Percentiles rank a stretch among this genome's conserved stretches.
Evolutionary conservation across 2,888 invertebrate genomes (phyloP).

Genomic region (Ophion slaviceki): DNA sequence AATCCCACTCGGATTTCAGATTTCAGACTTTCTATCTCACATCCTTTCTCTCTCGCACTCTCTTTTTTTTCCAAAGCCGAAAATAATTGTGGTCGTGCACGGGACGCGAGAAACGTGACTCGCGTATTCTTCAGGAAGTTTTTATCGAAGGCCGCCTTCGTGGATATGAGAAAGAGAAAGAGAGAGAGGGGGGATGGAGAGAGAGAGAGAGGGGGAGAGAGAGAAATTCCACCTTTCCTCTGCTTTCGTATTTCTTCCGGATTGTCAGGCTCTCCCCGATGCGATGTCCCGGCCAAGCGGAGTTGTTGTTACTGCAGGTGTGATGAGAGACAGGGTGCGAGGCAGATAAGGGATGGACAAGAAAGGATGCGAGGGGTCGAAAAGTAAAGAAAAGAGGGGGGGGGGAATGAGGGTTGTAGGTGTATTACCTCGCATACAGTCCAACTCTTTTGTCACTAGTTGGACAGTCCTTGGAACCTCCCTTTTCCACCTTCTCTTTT

Average conservation of each 20-base stretch:
- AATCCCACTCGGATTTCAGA: conserved; percentile 71
- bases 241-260: conserved; percentile 59
- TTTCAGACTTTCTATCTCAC: conserved; percentile 59
- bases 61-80: conserved; percentile 74
- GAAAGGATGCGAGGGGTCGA: conserved; percentile 10
- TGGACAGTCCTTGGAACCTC: background rate
- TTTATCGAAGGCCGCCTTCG: conserved; percentile 45
- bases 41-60: conserved; percentile 17
- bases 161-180: conserved; percentile 30
- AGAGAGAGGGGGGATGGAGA: conserved; percentile 36
- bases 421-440: conserved; percentile 30
- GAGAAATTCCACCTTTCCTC: conserved; percentile 24
- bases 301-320: conserved; percentile 55
- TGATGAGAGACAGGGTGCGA: conserved; percentile 44
- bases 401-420: conserved; percentile 22
- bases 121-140: conserved; percentile 77
- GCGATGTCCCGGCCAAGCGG: conserved; percentile 43
- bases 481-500: conserved; percentile 3
- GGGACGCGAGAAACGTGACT: conserved; percentile 74
- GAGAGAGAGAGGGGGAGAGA: background rate
- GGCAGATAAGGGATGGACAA: conserved; percentile 23
- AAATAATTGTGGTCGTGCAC: conserved; percentile 77
- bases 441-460: conserved; percentile 49
- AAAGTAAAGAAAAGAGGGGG: conserved; percentile 36
- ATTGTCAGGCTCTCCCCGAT: conserved; percentile 52